These are phyloP conservation scores for Catocala sponsa DNA, from an alignment of 2,888 invertebrate genomes.

Conservation along the genomic window DNA sequence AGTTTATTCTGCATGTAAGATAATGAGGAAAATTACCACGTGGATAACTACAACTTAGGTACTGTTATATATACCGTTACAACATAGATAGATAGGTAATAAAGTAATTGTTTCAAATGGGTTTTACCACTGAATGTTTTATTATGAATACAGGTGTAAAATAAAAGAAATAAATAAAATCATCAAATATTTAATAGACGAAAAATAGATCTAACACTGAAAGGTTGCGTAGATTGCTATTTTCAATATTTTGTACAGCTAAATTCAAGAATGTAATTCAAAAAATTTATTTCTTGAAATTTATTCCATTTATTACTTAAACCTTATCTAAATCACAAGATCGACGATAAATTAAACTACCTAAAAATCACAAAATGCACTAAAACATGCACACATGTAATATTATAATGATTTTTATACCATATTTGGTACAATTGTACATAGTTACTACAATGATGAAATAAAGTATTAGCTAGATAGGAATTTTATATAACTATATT, in stretches of 20 bases:
- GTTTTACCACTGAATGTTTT: no score
- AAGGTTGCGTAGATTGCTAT: conserved; percentile 52
- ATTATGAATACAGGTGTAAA: neutral
- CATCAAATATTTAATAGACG: conserved; percentile 49
- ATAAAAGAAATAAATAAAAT: conserved; percentile 31
- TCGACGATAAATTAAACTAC: conserved; percentile 87
- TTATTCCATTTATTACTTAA: conserved; percentile 75
- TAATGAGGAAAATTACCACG: neutral
- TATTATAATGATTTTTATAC: conserved; percentile 82
- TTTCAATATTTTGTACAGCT: conserved; percentile 55
- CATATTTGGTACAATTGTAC: conserved; percentile 81
- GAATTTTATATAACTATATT: conserved; percentile 69
- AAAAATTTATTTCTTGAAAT: conserved; percentile 59
- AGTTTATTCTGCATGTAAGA: neutral
- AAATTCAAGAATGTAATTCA: conserved; percentile 50
- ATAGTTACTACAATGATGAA: conserved; percentile 71
- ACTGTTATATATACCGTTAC: neutral
- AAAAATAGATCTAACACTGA: conserved; percentile 60
- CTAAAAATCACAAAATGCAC: conserved; percentile 88
- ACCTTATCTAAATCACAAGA: conserved; percentile 87
- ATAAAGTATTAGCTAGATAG: conserved; percentile 66
- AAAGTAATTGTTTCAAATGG: no score
- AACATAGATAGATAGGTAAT: neutral
- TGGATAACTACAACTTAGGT: neutral
- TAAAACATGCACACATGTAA: conserved; percentile 88